These are phyloP conservation scores for Passer montanus DNA, from an alignment of 2,113 vertebrate species.

Conservation along the genomic window DNA sequence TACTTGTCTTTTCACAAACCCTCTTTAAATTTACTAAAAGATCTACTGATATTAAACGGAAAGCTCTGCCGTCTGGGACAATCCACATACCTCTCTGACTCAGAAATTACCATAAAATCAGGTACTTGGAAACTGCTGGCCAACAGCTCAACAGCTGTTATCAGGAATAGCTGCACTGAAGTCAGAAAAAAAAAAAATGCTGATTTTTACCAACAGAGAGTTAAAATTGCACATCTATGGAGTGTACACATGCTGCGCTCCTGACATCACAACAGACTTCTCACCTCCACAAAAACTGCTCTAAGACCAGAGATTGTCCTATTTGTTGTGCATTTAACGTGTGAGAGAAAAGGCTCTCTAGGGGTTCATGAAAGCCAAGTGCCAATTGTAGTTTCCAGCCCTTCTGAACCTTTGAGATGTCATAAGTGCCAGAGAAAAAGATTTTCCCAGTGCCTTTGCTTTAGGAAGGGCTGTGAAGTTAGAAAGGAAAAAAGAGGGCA, in stretches of 20 bases:
- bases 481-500: background rate
- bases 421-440: background rate
- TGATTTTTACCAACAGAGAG: background rate
- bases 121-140: background rate
- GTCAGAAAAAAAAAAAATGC: background rate
- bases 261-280: background rate
- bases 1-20: background rate
- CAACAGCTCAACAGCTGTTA: background rate
- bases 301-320: background rate
- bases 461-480: background rate
- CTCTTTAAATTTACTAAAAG: background rate
- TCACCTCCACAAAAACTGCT: background rate
- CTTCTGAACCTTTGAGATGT: background rate
- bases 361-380: background rate
- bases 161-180: background rate
- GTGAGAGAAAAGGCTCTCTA: background rate
- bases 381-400: background rate
- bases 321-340: background rate
- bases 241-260: background rate
- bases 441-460: background rate
- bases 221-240: background rate
- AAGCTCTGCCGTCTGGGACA: background rate
- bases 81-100: background rate
- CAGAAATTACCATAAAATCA: conserved; percentile 1
- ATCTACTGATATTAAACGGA: background rate